Evolutionary conservation across 2,888 invertebrate species (phyloP).

Genomic region (Operophtera brumata): DNA sequence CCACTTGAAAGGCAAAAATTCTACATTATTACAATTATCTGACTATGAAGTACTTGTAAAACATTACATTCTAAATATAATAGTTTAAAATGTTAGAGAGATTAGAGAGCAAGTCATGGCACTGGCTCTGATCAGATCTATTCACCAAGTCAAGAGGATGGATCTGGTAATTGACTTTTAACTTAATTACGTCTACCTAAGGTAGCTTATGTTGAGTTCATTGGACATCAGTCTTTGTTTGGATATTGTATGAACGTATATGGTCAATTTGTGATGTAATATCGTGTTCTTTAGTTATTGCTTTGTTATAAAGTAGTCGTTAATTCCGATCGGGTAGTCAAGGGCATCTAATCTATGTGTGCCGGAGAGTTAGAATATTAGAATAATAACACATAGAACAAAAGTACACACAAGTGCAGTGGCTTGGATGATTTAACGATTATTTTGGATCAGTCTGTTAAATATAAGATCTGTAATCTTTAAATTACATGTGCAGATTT

Average conservation of each 20-base stretch:
- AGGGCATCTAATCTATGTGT: neutral
- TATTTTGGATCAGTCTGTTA: too few species aligned
- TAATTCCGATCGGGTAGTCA: neutral
- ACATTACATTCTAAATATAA: constrained; percentile 15
- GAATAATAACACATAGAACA: too few species aligned
- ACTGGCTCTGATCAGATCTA: constrained; percentile 34
- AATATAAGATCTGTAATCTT: too few species aligned
- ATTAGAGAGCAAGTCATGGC: constrained; percentile 31
- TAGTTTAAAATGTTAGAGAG: constrained; percentile 21
- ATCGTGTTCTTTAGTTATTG: neutral
- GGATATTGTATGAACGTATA: constrained; percentile 18
- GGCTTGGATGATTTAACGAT: too few species aligned
- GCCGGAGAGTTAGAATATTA: too few species aligned
- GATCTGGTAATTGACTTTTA: constrained; percentile 45
- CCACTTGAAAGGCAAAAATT: constrained; percentile 25
- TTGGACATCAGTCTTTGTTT: constrained; percentile 31
- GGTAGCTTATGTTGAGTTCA: constrained; percentile 28
- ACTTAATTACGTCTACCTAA: constrained; percentile 28
- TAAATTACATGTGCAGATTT: too few species aligned
- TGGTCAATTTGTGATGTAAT: constrained; percentile 9
- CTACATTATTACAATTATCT: constrained; percentile 32
- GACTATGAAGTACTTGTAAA: constrained; percentile 9
- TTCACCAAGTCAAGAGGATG: constrained; percentile 31
- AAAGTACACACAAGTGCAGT: too few species aligned
- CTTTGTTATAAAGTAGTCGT: neutral